Evolutionary conservation across 2,888 invertebrate genomes (phyloP), one percentile per base, ranked within the genome.

Genomic region (Dicycla oo): DNA sequence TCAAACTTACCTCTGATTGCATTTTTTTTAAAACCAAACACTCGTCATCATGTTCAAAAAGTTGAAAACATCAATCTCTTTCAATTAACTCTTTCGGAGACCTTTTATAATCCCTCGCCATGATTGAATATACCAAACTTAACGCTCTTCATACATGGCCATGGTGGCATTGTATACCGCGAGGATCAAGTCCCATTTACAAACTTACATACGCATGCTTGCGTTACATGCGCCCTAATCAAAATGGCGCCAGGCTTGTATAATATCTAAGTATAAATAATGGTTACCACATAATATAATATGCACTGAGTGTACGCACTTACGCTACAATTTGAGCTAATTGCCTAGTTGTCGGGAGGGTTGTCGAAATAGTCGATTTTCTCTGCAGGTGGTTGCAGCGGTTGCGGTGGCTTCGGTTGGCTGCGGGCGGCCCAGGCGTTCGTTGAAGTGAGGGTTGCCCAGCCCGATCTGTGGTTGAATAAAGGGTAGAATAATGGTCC

Each of bases 361-460:
- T 95, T 95, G 88, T 96, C 96, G 89, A 96, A 96, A 89, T 96
- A 96, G 89, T 96, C 96, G 71, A 96, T 94, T 81, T 94, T 94
- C 84, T 73, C 88, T 72, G 51, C 83, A 58, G 71, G 78, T 40
- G 73, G 84, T 49, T 81, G 83, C 8, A 77, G 61, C 4, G 77
- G 60, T 38, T 58, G 91, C 78, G 56, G 87, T 23, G 81, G 61
- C 47, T 86, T 84, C 45, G 86, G 84, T 68, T 89, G 91, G 75
- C 91, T 92, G 81, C 95, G 94, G 3, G 94, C 92, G 13, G 94
- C 95, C 95, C 94, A 96, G 30, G 95, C 93, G 86, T 94, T 95
- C 0, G 90, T 92, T 0, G 95, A 94, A 0, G 95, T 95, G 20
- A 96, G 88, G 0, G 95, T 96, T 2, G 96, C 96, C 96, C 96